Conservation (phyloP, 2,797 vertebrate species). For the Cyprinodon diabolis region DNA sequence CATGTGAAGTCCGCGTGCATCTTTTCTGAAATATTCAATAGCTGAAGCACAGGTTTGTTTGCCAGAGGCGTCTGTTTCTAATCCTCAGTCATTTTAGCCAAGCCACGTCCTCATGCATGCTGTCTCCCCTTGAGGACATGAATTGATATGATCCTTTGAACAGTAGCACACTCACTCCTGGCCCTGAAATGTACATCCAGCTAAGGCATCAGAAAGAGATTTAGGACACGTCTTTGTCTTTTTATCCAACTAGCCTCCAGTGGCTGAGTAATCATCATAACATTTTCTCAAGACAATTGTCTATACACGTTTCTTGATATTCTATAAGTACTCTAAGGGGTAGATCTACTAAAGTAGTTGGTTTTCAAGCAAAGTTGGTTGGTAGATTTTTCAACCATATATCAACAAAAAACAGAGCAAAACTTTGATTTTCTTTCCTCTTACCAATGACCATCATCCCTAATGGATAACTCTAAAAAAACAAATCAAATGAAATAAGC, state of each 20-base stretch:
- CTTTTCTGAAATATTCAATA: slow-evolving; percentile 34
- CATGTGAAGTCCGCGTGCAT: slow-evolving; percentile 20
- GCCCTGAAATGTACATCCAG: slow-evolving; percentile 34
- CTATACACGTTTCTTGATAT: neutral
- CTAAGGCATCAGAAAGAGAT: slow-evolving; percentile 12
- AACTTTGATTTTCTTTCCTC: too few species aligned
- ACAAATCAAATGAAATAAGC: too few species aligned
- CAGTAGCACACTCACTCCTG: slow-evolving; percentile 47
- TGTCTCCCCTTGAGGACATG: slow-evolving; percentile 41
- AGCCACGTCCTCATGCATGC: slow-evolving; percentile 52
- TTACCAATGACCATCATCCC: too few species aligned
- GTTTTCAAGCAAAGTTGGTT: too few species aligned
- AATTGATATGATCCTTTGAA: slow-evolving; percentile 55
- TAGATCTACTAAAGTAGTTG: too few species aligned
- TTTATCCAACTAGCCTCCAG: slow-evolving; percentile 25
- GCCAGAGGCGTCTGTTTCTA: slow-evolving; percentile 53
- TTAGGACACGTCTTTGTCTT: slow-evolving; percentile 7
- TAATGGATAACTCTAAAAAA: too few species aligned
- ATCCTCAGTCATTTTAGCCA: slow-evolving; percentile 53
- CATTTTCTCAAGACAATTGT: neutral
- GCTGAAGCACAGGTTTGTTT: slow-evolving; percentile 38
- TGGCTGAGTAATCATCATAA: slow-evolving; percentile 5
- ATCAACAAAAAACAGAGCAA: too few species aligned
- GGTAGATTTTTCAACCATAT: too few species aligned
- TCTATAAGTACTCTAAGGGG: too few species aligned